Base-by-base conservation (phyloP, 2,888 invertebrate species). In the Trissoscelio sp. region DNA sequence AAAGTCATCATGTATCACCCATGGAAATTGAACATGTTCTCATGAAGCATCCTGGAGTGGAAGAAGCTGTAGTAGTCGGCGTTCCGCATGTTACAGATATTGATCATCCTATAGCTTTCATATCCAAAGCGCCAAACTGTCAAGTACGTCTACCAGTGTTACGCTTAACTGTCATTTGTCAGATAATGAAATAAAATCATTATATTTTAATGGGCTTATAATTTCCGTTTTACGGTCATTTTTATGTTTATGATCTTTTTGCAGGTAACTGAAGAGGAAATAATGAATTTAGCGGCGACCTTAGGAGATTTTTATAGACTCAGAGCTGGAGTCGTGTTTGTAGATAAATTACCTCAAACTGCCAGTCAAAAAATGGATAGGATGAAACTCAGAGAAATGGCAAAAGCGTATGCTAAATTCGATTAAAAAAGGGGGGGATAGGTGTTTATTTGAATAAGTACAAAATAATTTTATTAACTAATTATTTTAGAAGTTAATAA, bases 241-340 rank as follows among this genome's bases (percentile, higher is more conserved):
- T 24, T 34, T 46, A 34, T 42, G n/a, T n/a, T n/a, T n/a, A n/a
- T n/a, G n/a, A n/a, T n/a, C n/a, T 31, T 53, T 53, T 53, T 48
- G 4, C 60, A 89, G 90, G 87, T 90, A 2, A 87, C 87, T 0
- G 87, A 85, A 46, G 69, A 86, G 7, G 90, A 90, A 55, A 74
- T 91, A 2, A 39, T 86, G 0, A 66, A 87, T 12, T 39, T 88
- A 0, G 88, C 88, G 0, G 85, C 84, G 0, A 66, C 28, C 0
- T 44, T 90, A 46, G 84, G 86, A 28, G 87, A 88, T 18, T 55
- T 51, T 11, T 85, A 82, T 58, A 86, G 79, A 67, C 83, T 91
- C 1, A 84, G 88, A 28, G 89, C 84, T 1, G 90, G 90, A 1
- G 86, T 91, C 0, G 69, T 84, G 28, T 90, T 90, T 62, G 0